Evolutionary conservation across 2,113 vertebrate species (phyloP), one percentile per base, ranked within the genome.

Genomic region (Anolis carolinensis): DNA sequence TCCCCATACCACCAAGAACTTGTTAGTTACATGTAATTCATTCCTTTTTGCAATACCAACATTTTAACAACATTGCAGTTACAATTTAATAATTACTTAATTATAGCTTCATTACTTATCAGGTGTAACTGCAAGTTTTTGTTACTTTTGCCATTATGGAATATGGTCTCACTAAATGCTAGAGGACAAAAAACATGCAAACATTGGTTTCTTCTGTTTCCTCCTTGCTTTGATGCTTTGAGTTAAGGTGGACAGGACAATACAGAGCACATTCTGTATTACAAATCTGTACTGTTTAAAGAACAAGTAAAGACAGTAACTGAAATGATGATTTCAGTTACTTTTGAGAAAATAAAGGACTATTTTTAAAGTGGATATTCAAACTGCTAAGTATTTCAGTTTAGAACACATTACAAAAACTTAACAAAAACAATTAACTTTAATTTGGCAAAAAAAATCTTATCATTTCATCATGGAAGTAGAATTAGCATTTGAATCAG

Each of bases 381-480:
- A 5, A 5, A 67, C 39, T 27, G 30, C 39, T 16, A 23, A 16
- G 34, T 16, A 7, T 27, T 65, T 79, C 20, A 8, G 13, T 70
- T 21, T 34, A 70, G 25, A 52, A 79, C 30, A 4, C 68, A 50
- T n/a, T 32, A 4, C 2, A 71, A 21, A 13, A 71, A 72, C 11
- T 44, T 44, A 65, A 65, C 63, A 39, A 65, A 65, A 77, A 52
- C 16, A 27, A 77, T 67, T 13, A 59, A 59, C 55, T 44, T 44
- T 44, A 75, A 27, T 23, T 23, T 65, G 14, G 23, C 30, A 34
- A 36, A 84, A 82, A 59, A 50, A 20, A 86, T 83, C 30, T 71
- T 3, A 89, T 89, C 89, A 13, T 79, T 84, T 81, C 81, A 82
- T 89, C 77, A 74, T 27, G 63, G 55, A 27, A 50, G 44, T 89